phyloP scores from a whole-genome alignment of 2,888 invertebrate genomes.

The Andrena marginata region DNA sequence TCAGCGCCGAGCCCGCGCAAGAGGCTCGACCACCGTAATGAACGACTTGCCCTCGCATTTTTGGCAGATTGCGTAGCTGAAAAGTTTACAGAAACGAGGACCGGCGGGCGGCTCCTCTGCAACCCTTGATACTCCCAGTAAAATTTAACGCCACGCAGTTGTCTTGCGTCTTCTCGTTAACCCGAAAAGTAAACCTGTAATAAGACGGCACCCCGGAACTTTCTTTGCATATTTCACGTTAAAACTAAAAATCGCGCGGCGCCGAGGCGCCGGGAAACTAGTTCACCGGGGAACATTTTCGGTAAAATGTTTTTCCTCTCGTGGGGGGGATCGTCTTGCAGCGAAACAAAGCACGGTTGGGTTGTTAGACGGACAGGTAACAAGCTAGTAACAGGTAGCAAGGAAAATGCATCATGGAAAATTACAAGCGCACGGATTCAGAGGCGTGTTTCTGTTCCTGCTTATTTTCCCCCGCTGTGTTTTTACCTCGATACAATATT shows the following conservation, averaged over 20 bases:
- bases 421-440: slow-evolving; percentile 42
- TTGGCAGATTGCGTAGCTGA: too few species aligned
- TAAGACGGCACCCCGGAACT: not conserved
- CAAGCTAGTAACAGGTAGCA: slow-evolving; percentile 8
- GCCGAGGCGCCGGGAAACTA: not conserved
- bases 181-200: not conserved
- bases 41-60: too few species aligned
- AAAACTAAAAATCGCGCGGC: not conserved
- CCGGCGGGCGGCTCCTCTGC: not conserved
- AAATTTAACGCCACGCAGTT: not conserved
- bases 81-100: too few species aligned
- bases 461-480: not conserved
- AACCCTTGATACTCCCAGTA: not conserved
- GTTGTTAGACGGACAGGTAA: slow-evolving; percentile 35
- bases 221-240: not conserved
- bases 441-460: not conserved
- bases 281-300: slow-evolving; percentile 16
- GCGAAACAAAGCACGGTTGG: slow-evolving; percentile 3
- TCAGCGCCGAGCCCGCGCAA: too few species aligned
- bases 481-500: slow-evolving; percentile 24
- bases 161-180: not conserved
- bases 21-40: too few species aligned
- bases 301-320: slow-evolving; percentile 22
- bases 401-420: slow-evolving; percentile 41
- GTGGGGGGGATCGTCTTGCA: slow-evolving; percentile 2